Evolutionary conservation across 2,797 vertebrate genomes (phyloP), one percentile per base, ranked within the genome.

Genomic region (Sebastes taczanowskii): DNA sequence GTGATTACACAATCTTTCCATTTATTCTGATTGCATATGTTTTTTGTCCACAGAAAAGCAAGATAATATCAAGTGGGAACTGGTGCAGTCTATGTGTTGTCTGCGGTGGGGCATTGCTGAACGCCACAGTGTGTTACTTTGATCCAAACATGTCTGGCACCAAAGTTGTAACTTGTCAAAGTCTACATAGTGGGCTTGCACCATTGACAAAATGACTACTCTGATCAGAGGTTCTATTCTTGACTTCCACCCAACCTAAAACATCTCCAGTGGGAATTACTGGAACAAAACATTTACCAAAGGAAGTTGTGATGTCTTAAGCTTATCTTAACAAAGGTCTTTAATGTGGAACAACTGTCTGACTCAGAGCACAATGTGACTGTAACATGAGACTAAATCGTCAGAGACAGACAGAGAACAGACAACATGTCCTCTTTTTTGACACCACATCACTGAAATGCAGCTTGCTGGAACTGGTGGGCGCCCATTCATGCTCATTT

Each of bases 401-500:
- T 52, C 55, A 35, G 63, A 85, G 71, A 76, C n/a, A n/a, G 32
- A 32, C 59, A 29, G 6, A 69, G 42, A 77, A 71, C 20, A 60
- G 18, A 38, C 69, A 35, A 13, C 27, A 67, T 25, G 10, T 7
- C 16, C 4, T 30, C 32, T 14, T 59, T 78, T 71, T 67, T 69
- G 66, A 30, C 80, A 81, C 68, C 62, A 56, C 66, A 62, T 81
- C 69, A 34, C 75, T 81, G 38, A 83, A 80, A 74, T 13, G 53
- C 60, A 83, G 69, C 71, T 49, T 59, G 34, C 71, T 72, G 8
- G 64, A 85, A 77, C 52, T 29, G 67, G 70, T 71, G 53, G 67
- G 61, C 20, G n/a, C 70, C 77, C 22, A 80, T 65, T 88, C 83
- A 71, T 82, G 67, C 87, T 89, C 81, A 78, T 81, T 89, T 91